Base-by-base conservation (phyloP, 2,888 invertebrate species). In the Xylophagus ater region DNA sequence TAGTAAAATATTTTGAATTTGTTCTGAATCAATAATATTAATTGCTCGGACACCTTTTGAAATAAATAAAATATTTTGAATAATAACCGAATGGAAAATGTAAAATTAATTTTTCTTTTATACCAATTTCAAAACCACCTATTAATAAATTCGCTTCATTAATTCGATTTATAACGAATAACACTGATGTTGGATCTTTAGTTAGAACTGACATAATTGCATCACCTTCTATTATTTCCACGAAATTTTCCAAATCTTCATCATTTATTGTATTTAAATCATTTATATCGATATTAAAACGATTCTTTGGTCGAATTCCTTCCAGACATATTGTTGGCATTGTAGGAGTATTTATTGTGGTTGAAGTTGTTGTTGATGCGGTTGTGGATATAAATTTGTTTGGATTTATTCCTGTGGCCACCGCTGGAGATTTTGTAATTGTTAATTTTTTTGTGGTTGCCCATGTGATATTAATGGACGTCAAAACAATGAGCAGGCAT, bases 151-250 rank as follows among this genome's bases (percentile, higher is more conserved):
- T 57, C 2, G 57, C 60, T 42, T 57, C 56, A 47, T 65, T 65
- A n/a, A 62, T 51, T 7, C 62, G 61, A 53, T 63, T 59, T 15
- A 60, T 51, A 1, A 62, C 58, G 46, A 64, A 65, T 37, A 62
- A 46, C 2, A 59, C 59, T 3, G 64, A 59, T 8, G 50, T 50
- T 2, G 60, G 56, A 45, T 65, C 63, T 18, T 45, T 57, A 4
- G 63, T 61, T 37, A 64, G 37, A 0, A 64, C 55, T 28, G 64
- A 61, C 5, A 64, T 44, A 49, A 62, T 54, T 3, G 59, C 57
- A 31, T 62, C 60, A 3, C 64, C 65, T 34, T 60, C 59, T 12
- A 60, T 53, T n/a, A 50, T 50, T 41, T 59, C 53, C 3, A 65
- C 55, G 10, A 60, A 50, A 18, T 56, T 56, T 24, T 48, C 47